Percentiles rank a stretch among this genome's conserved stretches.
These are phyloP conservation scores for Timema cristinae DNA, from an alignment of 2,888 invertebrate species.

Conservation along the genomic window DNA sequence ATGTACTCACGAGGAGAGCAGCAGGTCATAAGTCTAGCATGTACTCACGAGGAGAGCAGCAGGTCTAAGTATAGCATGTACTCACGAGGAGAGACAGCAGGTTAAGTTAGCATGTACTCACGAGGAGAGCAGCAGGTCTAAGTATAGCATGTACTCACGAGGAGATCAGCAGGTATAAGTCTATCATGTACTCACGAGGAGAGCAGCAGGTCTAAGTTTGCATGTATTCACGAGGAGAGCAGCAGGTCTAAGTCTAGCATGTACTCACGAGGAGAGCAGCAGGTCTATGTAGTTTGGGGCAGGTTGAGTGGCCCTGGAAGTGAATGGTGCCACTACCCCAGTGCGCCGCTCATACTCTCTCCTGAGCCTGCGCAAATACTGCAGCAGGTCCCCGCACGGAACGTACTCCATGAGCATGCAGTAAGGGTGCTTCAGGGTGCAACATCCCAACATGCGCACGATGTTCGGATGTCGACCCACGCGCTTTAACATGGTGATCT, in stretches of 20 bases:
- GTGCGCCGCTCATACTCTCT: conserved; percentile 27
- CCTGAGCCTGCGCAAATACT: conserved; percentile 46
- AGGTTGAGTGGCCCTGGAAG: background rate
- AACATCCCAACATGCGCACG: conserved; percentile 69
- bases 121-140: too few relatives aligned
- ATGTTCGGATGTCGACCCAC: conserved; percentile 74
- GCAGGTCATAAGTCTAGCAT: background rate
- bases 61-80: too few relatives aligned
- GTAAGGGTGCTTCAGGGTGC: conserved; percentile 63
- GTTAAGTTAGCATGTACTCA: too few relatives aligned
- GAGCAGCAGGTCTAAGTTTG: background rate
- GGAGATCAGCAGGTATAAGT: too few relatives aligned
- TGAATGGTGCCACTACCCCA: conserved; percentile 10
- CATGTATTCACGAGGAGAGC: conserved; percentile 10
- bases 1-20: conserved; percentile 13
- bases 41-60: too few relatives aligned
- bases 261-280: conserved; percentile 21
- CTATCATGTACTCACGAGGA: background rate
- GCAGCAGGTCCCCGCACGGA: conserved; percentile 69
- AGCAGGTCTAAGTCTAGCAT: background rate
- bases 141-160: too few relatives aligned
- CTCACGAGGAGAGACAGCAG: too few relatives aligned
- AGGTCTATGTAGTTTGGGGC: conserved; percentile 26
- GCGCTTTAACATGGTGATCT: conserved; percentile 73
- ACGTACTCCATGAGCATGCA: conserved; percentile 76